Conservation (phyloP, 2,888 invertebrate species). For the Leucoma salicis region DNA sequence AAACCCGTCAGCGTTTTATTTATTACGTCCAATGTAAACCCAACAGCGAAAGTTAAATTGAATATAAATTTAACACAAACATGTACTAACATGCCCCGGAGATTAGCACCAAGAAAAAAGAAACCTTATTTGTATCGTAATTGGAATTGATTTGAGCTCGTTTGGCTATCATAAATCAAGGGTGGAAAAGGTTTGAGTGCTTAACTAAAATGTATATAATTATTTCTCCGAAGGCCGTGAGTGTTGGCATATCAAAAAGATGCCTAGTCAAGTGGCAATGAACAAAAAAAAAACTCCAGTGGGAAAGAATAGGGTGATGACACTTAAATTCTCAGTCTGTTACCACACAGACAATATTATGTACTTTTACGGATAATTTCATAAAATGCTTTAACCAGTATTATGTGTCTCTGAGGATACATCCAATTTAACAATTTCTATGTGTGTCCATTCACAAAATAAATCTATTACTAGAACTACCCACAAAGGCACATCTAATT, state of each 20-base stretch:
- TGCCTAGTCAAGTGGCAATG: no score
- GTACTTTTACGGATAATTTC: no score
- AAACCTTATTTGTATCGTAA: neutral
- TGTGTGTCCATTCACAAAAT: neutral
- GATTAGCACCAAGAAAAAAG: neutral
- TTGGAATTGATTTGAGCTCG: constrained; percentile 9
- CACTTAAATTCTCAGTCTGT: no score
- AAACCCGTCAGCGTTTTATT: constrained; percentile 32
- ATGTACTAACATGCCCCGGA: constrained; percentile 11
- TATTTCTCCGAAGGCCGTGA: no score
- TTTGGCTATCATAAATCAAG: constrained; percentile 44
- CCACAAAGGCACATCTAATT: constrained; percentile 31
- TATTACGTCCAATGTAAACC: constrained; percentile 45
- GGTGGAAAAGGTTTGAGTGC: constrained; percentile 49
- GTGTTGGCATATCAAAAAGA: no score
- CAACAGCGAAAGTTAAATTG: constrained; percentile 53
- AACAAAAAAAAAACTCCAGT: no score
- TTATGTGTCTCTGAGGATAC: no score
- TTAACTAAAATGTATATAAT: constrained; percentile 58
- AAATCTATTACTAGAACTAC: constrained; percentile 12
- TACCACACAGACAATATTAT: no score
- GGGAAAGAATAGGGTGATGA: no score
- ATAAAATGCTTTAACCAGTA: no score
- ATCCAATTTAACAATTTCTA: neutral
- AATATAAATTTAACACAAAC: constrained; percentile 48